A percentile compares a stretch with the other conserved stretches of the same genome.
These are phyloP conservation scores for Notechis scutatus DNA, from an alignment of 2,113 vertebrate species.

Conservation along the genomic window DNA sequence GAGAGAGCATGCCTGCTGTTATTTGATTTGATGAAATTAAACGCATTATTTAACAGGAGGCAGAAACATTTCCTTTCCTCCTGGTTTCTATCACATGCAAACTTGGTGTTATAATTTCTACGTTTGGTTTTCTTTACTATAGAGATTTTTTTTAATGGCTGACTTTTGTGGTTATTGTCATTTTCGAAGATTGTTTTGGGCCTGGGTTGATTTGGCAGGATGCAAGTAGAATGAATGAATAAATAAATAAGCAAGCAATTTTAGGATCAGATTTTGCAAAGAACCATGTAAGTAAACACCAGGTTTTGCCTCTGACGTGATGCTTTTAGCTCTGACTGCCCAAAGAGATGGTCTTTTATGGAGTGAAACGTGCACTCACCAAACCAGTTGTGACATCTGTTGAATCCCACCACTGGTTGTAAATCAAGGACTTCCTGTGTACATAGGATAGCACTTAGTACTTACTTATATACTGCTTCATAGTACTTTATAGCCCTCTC, in stretches of 20 bases:
- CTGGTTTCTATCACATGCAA: not conserved
- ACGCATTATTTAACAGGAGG: not conserved
- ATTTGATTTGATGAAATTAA: not conserved
- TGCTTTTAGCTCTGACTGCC: not conserved
- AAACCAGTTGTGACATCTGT: too few relatives aligned
- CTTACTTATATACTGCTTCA: too few relatives aligned
- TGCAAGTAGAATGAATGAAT: not conserved
- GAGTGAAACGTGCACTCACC: too few relatives aligned
- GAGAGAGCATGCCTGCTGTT: not conserved
- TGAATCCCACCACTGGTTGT: too few relatives aligned
- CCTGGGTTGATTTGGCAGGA: not conserved
- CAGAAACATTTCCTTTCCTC: not conserved
- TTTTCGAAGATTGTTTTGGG: not conserved
- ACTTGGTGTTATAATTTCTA: not conserved
- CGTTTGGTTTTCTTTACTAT: not conserved
- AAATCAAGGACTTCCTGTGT: too few relatives aligned
- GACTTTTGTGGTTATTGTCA: not conserved
- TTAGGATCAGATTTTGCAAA: not conserved
- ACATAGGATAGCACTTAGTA: too few relatives aligned
- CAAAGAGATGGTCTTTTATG: not conserved
- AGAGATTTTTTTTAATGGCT: not conserved
- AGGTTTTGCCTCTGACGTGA: accelerated
- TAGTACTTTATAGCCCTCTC: too few relatives aligned
- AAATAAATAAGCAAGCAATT: not conserved
- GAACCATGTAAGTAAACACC: not conserved